Percentiles rank a stretch among this genome's conserved stretches.
Conservation (phyloP, 1,140 invertebrate genomes). For the Drosophila novamexicana region DNA sequence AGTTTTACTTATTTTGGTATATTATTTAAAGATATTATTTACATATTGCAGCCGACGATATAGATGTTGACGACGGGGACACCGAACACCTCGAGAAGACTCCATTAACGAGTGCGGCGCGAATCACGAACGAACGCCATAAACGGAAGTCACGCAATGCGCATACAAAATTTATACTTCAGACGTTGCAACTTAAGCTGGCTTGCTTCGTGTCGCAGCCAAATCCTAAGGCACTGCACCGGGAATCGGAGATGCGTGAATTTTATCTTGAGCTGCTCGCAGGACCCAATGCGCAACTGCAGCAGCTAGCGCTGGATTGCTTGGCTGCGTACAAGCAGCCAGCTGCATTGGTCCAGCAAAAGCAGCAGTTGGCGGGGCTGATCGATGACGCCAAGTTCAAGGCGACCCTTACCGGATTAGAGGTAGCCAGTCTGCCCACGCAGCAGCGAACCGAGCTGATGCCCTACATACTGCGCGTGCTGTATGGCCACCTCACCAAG, state of each 20-base stretch:
- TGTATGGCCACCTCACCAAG: slow-evolving; percentile 94
- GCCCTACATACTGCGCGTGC: slow-evolving; percentile 92
- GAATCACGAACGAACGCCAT: slow-evolving; percentile 25
- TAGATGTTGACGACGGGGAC: slow-evolving; percentile 51
- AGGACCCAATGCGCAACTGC: slow-evolving; percentile 91
- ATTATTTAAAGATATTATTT: neutral
- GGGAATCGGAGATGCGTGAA: slow-evolving; percentile 89
- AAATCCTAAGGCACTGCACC: slow-evolving; percentile 91
- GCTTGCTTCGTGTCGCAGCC: slow-evolving; percentile 91
- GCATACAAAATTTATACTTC: slow-evolving; percentile 62
- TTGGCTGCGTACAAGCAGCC: slow-evolving; percentile 93
- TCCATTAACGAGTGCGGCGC: slow-evolving; percentile 36
- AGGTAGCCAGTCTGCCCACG: slow-evolving; percentile 88
- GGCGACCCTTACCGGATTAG: slow-evolving; percentile 92
- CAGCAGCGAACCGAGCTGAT: slow-evolving; percentile 91
- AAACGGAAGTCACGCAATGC: slow-evolving; percentile 39
- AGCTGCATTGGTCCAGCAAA: slow-evolving; percentile 90
- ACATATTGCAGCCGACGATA: slow-evolving; percentile 49
- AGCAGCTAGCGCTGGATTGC: slow-evolving; percentile 94
- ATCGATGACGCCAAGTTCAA: slow-evolving; percentile 95
- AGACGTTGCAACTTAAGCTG: slow-evolving; percentile 84
- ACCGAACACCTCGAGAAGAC: slow-evolving; percentile 30
- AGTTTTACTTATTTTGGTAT: too few species aligned
- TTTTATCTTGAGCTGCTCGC: slow-evolving; percentile 92
- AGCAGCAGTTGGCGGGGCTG: slow-evolving; percentile 90